These are phyloP conservation scores for Salvelinus fontinalis DNA, from an alignment of 2,113 vertebrate species.

Conservation along the genomic window DNA sequence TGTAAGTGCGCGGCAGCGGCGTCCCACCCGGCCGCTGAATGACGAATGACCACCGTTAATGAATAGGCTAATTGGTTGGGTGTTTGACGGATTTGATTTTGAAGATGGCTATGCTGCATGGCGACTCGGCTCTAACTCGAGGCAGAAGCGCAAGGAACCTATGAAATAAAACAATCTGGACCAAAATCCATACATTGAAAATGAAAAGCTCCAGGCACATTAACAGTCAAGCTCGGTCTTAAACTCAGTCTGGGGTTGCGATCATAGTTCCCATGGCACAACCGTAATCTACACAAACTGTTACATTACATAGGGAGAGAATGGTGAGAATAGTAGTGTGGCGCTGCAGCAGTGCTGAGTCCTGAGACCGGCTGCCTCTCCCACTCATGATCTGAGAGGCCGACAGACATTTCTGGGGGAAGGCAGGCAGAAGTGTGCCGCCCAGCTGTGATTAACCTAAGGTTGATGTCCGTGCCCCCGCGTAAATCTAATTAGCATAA, in stretches of 20 bases:
- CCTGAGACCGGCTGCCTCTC: conserved; percentile 29
- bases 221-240: too few species aligned
- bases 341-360: neutral
- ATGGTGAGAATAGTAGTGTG: conserved; percentile 16
- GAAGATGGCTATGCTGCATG: too few species aligned
- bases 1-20: conserved; percentile 19
- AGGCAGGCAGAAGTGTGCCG: conserved; percentile 27
- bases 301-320: conserved; percentile 17
- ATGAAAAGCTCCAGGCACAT: too few species aligned
- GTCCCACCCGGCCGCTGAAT: conserved; percentile 32
- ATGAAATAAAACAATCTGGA: too few species aligned
- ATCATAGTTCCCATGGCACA: too few species aligned
- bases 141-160: too few species aligned
- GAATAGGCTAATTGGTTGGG: conserved; percentile 35
- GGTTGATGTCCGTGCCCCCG: too few species aligned
- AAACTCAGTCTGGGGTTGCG: too few species aligned
- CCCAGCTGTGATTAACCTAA: conserved; percentile 58
- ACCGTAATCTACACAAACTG: neutral
- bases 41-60: conserved; percentile 52
- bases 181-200: too few species aligned
- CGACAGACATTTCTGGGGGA: conserved; percentile 47
- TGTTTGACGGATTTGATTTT: too few species aligned
- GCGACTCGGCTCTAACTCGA: too few species aligned
- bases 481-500: too few species aligned
- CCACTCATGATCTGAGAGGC: conserved; percentile 44